phyloP scores from a whole-genome alignment of 1,140 invertebrate genomes.

The Araneus ventricosus region DNA sequence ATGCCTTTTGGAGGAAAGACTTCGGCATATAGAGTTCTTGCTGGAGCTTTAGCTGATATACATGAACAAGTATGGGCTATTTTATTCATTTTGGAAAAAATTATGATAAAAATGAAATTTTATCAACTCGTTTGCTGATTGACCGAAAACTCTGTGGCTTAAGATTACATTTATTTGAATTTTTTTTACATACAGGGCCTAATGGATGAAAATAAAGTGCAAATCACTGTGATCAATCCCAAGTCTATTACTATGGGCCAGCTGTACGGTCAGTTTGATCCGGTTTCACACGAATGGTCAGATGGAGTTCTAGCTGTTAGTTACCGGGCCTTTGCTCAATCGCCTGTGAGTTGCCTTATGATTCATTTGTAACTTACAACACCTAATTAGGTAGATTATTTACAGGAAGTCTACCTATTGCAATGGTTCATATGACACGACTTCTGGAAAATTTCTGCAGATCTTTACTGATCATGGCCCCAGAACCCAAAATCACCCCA shows the following conservation, averaged over 20 bases:
- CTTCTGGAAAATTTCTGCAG: no score
- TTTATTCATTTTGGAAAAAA: neutral
- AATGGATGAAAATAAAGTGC: constrained; percentile 92
- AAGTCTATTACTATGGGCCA: constrained; percentile 98
- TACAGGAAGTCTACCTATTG: no score
- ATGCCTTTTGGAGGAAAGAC: constrained; percentile 93
- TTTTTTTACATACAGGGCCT: constrained; percentile 83
- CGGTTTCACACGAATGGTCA: constrained; percentile 93
- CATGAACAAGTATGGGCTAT: constrained; percentile 86
- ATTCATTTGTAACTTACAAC: no score
- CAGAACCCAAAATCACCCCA: no score
- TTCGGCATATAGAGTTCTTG: constrained; percentile 87
- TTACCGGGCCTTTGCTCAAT: constrained; percentile 93
- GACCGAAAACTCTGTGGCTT: neutral
- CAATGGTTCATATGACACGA: no score
- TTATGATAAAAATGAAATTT: neutral
- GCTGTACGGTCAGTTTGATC: constrained; percentile 96
- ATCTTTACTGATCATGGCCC: no score
- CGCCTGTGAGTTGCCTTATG: constrained; percentile 81
- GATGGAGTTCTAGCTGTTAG: constrained; percentile 96
- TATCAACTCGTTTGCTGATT: no score
- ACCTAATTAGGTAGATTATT: no score
- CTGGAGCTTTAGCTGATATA: constrained; percentile 88
- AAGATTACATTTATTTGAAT: neutral
- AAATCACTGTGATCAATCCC: constrained; percentile 95